These are phyloP conservation scores for Perca fluviatilis DNA, from an alignment of 2,113 vertebrate species.

Conservation along the genomic window DNA sequence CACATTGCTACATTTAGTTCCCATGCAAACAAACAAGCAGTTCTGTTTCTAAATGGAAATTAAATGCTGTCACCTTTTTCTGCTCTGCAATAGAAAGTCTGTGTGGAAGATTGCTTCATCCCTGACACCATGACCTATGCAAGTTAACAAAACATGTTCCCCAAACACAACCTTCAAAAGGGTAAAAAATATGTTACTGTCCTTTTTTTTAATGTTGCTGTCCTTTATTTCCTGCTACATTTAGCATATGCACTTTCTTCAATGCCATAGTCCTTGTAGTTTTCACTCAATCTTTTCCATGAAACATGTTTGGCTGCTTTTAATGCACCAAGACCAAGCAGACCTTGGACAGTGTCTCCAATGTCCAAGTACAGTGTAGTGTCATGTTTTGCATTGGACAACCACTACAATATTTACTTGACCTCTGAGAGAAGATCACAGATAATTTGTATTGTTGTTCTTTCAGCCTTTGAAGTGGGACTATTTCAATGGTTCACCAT, in stretches of 20 bases:
- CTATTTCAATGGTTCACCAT: neutral
- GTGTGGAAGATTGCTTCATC: neutral
- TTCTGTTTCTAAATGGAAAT: neutral
- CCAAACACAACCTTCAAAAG: conserved; percentile 8
- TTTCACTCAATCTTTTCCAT: neutral
- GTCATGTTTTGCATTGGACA: neutral
- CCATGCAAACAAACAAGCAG: neutral
- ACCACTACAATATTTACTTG: neutral
- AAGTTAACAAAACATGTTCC: conserved; percentile 22
- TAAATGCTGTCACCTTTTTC: neutral
- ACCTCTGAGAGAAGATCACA: neutral
- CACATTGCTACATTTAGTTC: neutral
- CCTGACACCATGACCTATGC: conserved; percentile 39
- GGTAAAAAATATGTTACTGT: conserved; percentile 15
- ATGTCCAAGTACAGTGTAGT: neutral
- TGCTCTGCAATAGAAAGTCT: neutral
- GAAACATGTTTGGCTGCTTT: neutral
- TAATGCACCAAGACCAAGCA: neutral
- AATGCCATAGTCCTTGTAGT: neutral
- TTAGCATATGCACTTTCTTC: neutral
- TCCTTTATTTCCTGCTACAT: neutral
- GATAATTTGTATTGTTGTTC: neutral
- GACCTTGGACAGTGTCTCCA: conserved; percentile 2
- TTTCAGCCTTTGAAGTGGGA: neutral
- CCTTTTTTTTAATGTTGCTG: neutral